Evolutionary conservation across 2,797 vertebrate genomes (phyloP).

Genomic region (Muscicapa striata): DNA sequence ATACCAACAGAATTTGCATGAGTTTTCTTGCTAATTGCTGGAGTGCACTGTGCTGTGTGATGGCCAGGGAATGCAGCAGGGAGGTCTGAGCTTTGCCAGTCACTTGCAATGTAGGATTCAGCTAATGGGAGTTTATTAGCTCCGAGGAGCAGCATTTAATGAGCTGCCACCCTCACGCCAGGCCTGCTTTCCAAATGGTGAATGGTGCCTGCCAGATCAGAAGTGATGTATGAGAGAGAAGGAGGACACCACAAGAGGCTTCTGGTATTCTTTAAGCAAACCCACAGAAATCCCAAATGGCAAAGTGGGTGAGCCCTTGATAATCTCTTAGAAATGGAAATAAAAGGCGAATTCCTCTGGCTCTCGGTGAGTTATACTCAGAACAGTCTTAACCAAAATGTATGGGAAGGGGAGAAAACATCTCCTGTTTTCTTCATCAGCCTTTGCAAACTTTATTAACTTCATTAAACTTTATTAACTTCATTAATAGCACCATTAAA

Average conservation of each 20-base stretch:
- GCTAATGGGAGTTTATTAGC: slow-evolving; percentile 29
- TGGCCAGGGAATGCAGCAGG: slow-evolving; percentile 38
- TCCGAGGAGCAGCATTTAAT: slow-evolving; percentile 44
- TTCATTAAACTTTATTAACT: not conserved
- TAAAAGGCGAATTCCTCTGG: not conserved
- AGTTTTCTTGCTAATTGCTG: slow-evolving; percentile 7
- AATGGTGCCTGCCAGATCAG: not conserved
- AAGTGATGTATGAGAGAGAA: not conserved
- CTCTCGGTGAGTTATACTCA: not conserved
- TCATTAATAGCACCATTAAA: not conserved
- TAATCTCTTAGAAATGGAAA: not conserved
- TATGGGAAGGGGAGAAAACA: not conserved
- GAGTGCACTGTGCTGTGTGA: not conserved
- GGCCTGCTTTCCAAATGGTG: slow-evolving; percentile 17
- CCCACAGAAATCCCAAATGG: not conserved
- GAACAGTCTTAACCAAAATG: not conserved
- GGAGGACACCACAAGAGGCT: not conserved
- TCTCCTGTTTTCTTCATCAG: not conserved
- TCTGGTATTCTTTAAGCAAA: not conserved
- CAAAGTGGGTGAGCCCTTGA: not conserved
- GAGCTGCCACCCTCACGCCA: not conserved
- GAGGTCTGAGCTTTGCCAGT: slow-evolving; percentile 43
- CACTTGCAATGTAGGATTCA: not conserved
- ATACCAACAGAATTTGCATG: slow-evolving; percentile 42
- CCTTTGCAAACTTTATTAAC: not conserved